These are phyloP conservation scores for Patella ulyssiponensis DNA, from an alignment of 2,888 invertebrate genomes.

Conservation along the genomic window DNA sequence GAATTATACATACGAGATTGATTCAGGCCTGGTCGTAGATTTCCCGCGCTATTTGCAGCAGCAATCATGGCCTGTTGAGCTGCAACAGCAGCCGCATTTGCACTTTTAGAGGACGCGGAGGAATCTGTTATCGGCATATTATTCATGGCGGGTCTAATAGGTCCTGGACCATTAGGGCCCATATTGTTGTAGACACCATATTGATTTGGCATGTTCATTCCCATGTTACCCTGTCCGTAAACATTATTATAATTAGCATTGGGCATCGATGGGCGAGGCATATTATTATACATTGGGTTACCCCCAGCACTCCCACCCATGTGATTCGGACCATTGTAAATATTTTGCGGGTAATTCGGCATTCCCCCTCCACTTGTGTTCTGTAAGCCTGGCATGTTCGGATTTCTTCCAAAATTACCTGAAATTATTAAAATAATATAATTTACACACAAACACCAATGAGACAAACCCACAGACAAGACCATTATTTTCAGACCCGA, in stretches of 20 bases:
- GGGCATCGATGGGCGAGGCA: conserved; percentile 31
- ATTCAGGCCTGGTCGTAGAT: conserved; percentile 35
- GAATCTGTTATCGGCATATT: conserved; percentile 33
- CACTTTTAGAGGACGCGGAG: conserved; percentile 35
- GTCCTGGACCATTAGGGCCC: conserved; percentile 37
- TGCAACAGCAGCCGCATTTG: conserved; percentile 67
- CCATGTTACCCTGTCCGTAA: conserved; percentile 40
- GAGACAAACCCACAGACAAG: too few relatives aligned
- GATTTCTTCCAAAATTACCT: conserved; percentile 54
- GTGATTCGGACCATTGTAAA: conserved; percentile 58
- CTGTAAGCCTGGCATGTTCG: conserved; percentile 42
- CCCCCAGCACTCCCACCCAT: conserved; percentile 42
- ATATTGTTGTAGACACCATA: conserved; percentile 50
- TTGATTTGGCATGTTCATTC: conserved; percentile 56
- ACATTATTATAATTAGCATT: conserved; percentile 44
- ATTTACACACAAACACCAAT: too few relatives aligned
- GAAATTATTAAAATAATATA: conserved; percentile 9
- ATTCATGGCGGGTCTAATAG: conserved; percentile 23
- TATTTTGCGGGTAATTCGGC: conserved; percentile 54
- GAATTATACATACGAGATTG: conserved; percentile 34
- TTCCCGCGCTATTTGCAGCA: conserved; percentile 62
- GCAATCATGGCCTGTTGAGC: conserved; percentile 69
- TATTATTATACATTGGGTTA: conserved; percentile 46
- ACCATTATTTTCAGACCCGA: too few relatives aligned
- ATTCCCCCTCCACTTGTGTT: conserved; percentile 47